Percentiles rank a stretch among this genome's conserved stretches.
Conservation (phyloP, 2,113 vertebrate species). For the Cygnus atratus region DNA sequence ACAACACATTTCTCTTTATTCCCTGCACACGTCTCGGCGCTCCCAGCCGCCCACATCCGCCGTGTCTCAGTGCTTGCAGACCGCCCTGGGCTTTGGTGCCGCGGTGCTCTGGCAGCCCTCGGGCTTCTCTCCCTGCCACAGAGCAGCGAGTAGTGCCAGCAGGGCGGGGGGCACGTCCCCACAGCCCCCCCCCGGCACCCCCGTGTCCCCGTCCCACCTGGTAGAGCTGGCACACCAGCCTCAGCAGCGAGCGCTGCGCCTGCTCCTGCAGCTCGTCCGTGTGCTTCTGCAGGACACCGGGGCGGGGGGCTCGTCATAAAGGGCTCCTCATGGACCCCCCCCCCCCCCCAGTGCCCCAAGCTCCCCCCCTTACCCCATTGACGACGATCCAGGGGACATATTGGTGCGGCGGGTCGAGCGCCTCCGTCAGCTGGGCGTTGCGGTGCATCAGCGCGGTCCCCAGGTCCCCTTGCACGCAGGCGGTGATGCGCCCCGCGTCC, state of each 20-base stretch:
- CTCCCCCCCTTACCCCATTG: conserved; percentile 78
- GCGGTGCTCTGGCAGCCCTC: neutral
- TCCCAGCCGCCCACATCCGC: too few relatives aligned
- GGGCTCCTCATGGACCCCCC: too few relatives aligned
- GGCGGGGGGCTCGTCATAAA: neutral
- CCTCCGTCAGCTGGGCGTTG: conserved; percentile 81
- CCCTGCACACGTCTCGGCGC: too few relatives aligned
- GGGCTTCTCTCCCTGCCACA: conserved; percentile 38
- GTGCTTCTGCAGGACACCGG: conserved; percentile 56
- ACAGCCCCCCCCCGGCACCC: neutral
- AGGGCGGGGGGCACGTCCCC: rapidly evolving
- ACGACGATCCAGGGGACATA: conserved; percentile 94
- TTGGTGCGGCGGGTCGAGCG: conserved; percentile 80
- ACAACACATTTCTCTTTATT: too few relatives aligned
- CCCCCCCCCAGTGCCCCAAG: neutral
- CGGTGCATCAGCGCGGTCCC: conserved; percentile 87
- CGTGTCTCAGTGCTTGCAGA: neutral
- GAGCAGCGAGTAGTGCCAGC: neutral
- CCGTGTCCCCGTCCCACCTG: conserved; percentile 61
- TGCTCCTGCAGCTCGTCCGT: conserved; percentile 66
- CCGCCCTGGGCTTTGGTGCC: rapidly evolving
- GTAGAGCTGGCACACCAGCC: conserved; percentile 81
- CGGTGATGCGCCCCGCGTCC: conserved; percentile 49
- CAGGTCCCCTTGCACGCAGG: conserved; percentile 78
- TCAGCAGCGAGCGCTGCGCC: conserved; percentile 74